Conservation (phyloP, 37 sponge, comb jelly and placozoan genomes). For the Halichondria panicea region DNA sequence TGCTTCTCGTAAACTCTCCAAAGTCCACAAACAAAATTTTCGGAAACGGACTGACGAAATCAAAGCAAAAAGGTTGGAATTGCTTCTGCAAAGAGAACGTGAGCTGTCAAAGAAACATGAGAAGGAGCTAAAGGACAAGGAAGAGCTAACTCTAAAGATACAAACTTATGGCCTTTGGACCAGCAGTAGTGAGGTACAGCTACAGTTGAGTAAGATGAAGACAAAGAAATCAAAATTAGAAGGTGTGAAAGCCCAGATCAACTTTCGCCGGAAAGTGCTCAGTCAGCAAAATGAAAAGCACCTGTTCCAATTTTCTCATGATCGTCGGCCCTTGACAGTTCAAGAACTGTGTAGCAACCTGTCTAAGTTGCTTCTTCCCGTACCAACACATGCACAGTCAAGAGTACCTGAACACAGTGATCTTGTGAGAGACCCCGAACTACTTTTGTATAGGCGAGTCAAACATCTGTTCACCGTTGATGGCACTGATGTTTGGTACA, state of each 20-base stretch:
- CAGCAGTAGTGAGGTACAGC: background rate
- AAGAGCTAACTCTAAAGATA: constrained; percentile 12
- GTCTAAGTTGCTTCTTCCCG: too few species aligned
- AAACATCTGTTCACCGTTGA: too few species aligned
- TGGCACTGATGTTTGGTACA: too few species aligned
- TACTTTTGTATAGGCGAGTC: too few species aligned
- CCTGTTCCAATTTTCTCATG: too few species aligned
- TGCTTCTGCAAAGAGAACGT: background rate
- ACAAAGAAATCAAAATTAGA: constrained; percentile 12
- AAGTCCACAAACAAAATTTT: constrained; percentile 3
- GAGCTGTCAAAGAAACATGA: background rate
- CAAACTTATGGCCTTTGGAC: constrained; percentile 17
- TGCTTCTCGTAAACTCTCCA: constrained; percentile 12
- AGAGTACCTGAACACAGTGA: too few species aligned
- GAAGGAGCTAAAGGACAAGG: constrained; percentile 17
- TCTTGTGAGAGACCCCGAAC: too few species aligned
- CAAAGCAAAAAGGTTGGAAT: constrained; percentile 4
- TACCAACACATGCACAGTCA: too few species aligned
- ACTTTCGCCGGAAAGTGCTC: constrained; percentile 36
- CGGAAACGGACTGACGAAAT: constrained; percentile 4
- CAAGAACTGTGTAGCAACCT: too few species aligned
- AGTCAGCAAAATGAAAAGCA: too few species aligned
- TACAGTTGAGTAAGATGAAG: constrained; percentile 2
- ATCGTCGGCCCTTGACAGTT: too few species aligned
- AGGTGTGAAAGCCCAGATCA: constrained; percentile 35